Percentiles rank a stretch among this genome's conserved stretches.
Evolutionary conservation across 2,888 invertebrate genomes (phyloP).

Genomic region (Tetranychus piercei): DNA sequence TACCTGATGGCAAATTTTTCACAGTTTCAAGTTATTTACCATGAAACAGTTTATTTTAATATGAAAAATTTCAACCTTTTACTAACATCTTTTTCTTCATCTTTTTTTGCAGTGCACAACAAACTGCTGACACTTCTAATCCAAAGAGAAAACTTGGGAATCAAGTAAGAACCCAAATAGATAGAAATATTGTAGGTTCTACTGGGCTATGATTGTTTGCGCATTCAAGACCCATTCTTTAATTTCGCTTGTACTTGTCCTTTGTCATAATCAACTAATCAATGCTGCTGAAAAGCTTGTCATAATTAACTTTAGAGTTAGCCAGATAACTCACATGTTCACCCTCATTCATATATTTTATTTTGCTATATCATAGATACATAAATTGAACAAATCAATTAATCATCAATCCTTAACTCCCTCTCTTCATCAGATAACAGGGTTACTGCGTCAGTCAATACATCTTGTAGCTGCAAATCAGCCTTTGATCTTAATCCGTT

Average conservation of each 20-base stretch:
- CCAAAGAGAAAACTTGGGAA: conserved; percentile 80
- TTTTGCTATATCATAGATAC: no score
- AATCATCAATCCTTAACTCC: neutral
- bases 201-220: neutral
- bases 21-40: neutral
- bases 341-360: no score
- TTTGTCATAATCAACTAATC: neutral
- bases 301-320: neutral
- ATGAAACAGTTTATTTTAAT: neutral
- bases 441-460: neutral
- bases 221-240: neutral
- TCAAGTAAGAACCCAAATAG: conserved; percentile 33
- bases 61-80: neutral
- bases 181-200: conserved; percentile 6
- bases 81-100: neutral
- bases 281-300: neutral
- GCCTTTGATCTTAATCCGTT: no score
- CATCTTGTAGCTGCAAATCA: neutral
- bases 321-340: no score
- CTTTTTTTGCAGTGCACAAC: conserved; percentile 60
- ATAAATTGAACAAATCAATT: neutral
- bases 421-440: neutral
- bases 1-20: neutral
- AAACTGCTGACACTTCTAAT: conserved; percentile 59
- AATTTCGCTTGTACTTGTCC: neutral